These are phyloP conservation scores for Sebastes schlegelii DNA, from an alignment of 2,113 vertebrate species.

Conservation along the genomic window DNA sequence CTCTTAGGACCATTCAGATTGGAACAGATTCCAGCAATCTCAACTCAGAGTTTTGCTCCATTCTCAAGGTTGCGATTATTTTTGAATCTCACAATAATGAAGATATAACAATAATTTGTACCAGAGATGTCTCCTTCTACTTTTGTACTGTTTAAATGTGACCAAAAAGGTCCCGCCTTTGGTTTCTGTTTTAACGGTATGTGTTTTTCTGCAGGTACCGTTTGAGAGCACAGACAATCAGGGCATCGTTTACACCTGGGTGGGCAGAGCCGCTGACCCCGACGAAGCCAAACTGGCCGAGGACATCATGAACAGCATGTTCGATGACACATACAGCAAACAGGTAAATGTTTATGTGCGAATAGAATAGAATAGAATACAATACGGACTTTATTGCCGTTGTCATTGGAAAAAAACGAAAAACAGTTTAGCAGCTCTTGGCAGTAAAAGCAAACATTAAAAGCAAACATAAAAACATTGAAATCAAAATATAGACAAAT, in stretches of 20 bases:
- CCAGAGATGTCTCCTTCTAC: not conserved
- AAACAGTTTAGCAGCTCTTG: too few species aligned
- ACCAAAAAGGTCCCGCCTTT: not conserved
- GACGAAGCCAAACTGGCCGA: conserved; percentile 96
- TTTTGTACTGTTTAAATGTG: not conserved
- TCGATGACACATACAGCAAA: conserved; percentile 96
- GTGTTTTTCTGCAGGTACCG: conserved; percentile 87
- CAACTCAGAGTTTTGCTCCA: conserved; percentile 98
- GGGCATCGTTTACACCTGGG: conserved; percentile 98
- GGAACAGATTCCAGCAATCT: conserved; percentile 92
- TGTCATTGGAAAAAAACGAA: too few species aligned
- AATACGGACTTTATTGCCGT: too few species aligned
- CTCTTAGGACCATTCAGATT: conserved; percentile 94
- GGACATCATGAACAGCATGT: conserved; percentile 98
- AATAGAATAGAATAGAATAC: too few species aligned
- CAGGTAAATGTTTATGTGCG: conserved; percentile 86
- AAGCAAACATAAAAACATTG: too few species aligned
- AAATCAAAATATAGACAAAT: too few species aligned
- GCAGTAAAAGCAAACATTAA: too few species aligned
- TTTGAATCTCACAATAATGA: not conserved
- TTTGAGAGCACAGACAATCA: conserved; percentile 99
- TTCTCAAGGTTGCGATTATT: conserved; percentile 90
- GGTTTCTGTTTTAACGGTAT: not conserved
- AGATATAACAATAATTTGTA: not conserved
- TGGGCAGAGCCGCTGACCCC: conserved; percentile 93